Percentiles rank a stretch among this genome's conserved stretches.
Evolutionary conservation across 2,888 invertebrate species (phyloP).

Genomic region (Mactromeris polynyma): DNA sequence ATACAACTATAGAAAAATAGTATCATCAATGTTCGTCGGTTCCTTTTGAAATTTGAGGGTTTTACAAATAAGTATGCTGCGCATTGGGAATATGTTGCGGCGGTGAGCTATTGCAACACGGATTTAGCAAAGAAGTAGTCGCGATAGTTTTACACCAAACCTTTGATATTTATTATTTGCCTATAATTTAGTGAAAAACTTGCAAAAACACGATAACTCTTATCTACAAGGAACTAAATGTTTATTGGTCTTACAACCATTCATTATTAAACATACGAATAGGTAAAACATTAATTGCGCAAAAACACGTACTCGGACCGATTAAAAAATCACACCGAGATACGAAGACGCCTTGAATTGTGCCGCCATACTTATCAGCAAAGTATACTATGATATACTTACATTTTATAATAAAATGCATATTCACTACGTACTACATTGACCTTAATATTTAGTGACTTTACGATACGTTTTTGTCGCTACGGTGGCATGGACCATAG

Average conservation of each 20-base stretch:
- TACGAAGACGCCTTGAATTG: not conserved
- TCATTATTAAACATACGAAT: not conserved
- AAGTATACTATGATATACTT: not conserved
- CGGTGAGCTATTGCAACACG: too few relatives aligned
- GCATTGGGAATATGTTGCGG: too few relatives aligned
- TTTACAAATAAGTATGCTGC: too few relatives aligned
- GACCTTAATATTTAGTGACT: not conserved
- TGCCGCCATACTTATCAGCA: conserved; percentile 8
- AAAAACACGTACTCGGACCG: not conserved
- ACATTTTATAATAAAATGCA: not conserved
- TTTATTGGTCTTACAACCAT: not conserved
- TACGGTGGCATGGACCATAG: not conserved
- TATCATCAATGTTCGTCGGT: too few relatives aligned
- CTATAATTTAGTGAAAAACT: too few relatives aligned
- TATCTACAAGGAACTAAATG: not conserved
- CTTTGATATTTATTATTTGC: too few relatives aligned
- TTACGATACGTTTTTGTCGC: not conserved
- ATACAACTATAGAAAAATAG: too few relatives aligned
- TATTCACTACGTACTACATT: not conserved
- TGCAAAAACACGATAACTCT: too few relatives aligned
- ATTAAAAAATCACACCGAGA: not conserved
- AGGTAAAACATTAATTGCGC: not conserved
- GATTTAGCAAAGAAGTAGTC: too few relatives aligned
- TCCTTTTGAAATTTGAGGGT: too few relatives aligned
- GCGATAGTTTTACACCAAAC: too few relatives aligned